Base-by-base conservation (phyloP, 37 sponge, comb jelly and placozoan genomes). In the Petrosia ficiformis region DNA sequence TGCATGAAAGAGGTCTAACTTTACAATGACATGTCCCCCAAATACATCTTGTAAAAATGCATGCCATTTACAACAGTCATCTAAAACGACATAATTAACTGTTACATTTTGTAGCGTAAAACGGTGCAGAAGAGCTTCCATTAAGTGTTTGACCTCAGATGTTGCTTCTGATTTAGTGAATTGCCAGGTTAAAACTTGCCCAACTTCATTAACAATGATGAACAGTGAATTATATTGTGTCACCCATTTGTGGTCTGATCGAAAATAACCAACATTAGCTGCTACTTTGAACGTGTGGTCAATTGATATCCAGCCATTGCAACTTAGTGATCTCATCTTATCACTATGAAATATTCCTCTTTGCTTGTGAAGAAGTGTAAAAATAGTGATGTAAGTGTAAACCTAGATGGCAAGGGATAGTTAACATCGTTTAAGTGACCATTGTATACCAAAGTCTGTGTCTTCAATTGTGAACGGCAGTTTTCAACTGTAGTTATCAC, bases 1-100 rank as follows among this genome's bases (percentile, higher is more conserved):
- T 25, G 85, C 85, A 84, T 78, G 83, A 68, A 82, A 82, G n/a
- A 82, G 21, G 38, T 65, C 78, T 39, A 84, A 35, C 34, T 84
- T 78, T 21, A 73, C 44, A 5, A 2, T 36, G 32, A 70, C 19
- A 24, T 65, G 32, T 37, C 22, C 24, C 29, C 85, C 85, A 38
- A 78, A 72, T 8, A 29, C 6, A 61, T 5, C 5, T 30, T 68
- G 21, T 4, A 68, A 30, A 28, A 19, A 16, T 4, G 28, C 5
- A 8, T 22, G 4, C 70, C 70, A 68, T 19, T 32, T 16, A n/a
- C 70, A 68, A 28, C 70, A 68, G 29, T 68, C 29, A 30, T 68
- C 70, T n/a, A 68, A 5, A 30, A 19, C 11, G 28, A 68, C 24
- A 24, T 11, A 24, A 6, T 14, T 14, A 28, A 68, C 42, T 33